Percentiles rank a stretch among this genome's conserved stretches.
These are phyloP conservation scores for Drosophila kanekoi DNA, from an alignment of 2,888 invertebrate species.

Conservation along the genomic window DNA sequence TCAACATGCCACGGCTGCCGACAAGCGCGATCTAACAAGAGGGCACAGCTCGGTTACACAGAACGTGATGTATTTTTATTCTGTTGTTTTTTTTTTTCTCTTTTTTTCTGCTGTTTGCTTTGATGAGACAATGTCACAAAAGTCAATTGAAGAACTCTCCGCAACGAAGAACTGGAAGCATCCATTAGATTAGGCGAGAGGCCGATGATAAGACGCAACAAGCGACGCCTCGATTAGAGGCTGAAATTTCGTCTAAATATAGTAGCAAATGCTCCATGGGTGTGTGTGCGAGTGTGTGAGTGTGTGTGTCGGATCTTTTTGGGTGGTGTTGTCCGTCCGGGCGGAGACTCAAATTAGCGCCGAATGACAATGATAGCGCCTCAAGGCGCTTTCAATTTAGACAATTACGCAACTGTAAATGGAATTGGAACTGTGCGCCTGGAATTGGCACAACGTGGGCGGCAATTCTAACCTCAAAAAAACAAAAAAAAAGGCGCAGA, in stretches of 20 bases:
- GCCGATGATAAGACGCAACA: slow-evolving; percentile 36
- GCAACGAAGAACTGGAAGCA: slow-evolving; percentile 2
- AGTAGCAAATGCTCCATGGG: not conserved
- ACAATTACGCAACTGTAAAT: slow-evolving; percentile 67
- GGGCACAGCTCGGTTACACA: slow-evolving; percentile 24
- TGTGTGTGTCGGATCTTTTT: slow-evolving; percentile 23
- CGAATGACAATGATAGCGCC: slow-evolving; percentile 72
- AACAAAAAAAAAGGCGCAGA: not conserved
- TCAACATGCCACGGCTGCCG: no score
- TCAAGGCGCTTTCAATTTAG: slow-evolving; percentile 77
- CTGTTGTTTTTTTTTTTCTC: not conserved
- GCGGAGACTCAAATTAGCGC: slow-evolving; percentile 58
- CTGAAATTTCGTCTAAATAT: slow-evolving; percentile 6
- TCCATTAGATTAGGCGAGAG: slow-evolving; percentile 38
- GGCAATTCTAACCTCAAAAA: slow-evolving; percentile 38
- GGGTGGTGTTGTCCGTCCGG: slow-evolving; percentile 49
- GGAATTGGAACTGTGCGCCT: slow-evolving; percentile 29
- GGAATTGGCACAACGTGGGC: slow-evolving; percentile 51
- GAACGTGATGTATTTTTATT: slow-evolving; percentile 25
- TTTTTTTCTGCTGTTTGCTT: not conserved
- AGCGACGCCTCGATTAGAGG: slow-evolving; percentile 36
- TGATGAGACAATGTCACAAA: slow-evolving; percentile 61
- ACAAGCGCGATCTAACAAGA: slow-evolving; percentile 5
- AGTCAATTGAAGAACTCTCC: slow-evolving; percentile 52
- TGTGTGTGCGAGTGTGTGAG: not conserved